A percentile compares a stretch with the other conserved stretches of the same genome.
Conservation (phyloP, 2,113 vertebrate species). For the Hippocampus abdominalis region DNA sequence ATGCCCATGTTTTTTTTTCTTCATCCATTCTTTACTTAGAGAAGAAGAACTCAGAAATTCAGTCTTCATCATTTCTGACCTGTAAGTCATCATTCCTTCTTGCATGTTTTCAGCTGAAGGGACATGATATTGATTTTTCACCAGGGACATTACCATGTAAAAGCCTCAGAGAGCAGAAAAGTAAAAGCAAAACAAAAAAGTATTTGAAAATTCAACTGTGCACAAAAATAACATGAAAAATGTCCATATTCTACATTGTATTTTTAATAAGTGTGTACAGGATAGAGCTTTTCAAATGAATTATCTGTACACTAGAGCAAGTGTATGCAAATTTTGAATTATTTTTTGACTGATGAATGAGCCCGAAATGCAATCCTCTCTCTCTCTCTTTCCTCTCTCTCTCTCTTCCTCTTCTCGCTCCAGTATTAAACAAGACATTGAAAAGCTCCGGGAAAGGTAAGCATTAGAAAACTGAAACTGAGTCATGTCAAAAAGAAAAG, state of each 20-base stretch:
- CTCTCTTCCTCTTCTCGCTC: slow-evolving; percentile 20
- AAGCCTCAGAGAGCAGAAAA: neutral
- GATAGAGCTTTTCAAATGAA: too few relatives aligned
- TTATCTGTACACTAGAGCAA: too few relatives aligned
- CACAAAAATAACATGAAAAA: neutral
- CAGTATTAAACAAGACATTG: slow-evolving; percentile 74
- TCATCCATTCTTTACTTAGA: slow-evolving; percentile 47
- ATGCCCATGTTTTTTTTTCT: neutral
- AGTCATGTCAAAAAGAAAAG: neutral
- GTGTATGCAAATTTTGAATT: too few relatives aligned
- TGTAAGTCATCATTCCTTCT: slow-evolving; percentile 56
- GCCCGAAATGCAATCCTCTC: neutral
- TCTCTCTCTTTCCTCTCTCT: neutral
- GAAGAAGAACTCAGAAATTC: slow-evolving; percentile 65
- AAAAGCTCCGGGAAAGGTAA: slow-evolving; percentile 71
- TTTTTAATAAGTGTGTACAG: too few relatives aligned
- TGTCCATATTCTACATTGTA: neutral
- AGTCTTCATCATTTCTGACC: slow-evolving; percentile 60
- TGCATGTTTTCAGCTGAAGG: neutral
- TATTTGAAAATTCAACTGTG: neutral
- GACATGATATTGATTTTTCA: neutral
- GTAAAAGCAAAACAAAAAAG: neutral
- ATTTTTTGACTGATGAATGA: neutral
- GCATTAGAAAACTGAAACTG: neutral
- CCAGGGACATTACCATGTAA: neutral